These are phyloP conservation scores for Mesocricetus auratus DNA, from an alignment of 2,113 vertebrate species.

Conservation along the genomic window DNA sequence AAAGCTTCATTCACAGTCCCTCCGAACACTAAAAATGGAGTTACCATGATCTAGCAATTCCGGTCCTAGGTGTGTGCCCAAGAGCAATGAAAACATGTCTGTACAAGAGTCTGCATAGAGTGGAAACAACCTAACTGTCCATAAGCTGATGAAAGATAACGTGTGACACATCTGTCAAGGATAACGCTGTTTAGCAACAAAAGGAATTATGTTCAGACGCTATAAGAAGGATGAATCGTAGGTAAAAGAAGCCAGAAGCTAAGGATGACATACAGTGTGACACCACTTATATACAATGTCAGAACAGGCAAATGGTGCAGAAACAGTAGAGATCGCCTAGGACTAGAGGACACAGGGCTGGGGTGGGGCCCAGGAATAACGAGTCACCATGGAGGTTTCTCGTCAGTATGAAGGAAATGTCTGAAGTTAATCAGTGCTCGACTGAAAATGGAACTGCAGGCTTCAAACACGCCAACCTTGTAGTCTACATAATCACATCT, in stretches of 20 bases:
- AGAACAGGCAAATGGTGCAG: background rate
- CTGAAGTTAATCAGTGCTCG: constrained; percentile 32
- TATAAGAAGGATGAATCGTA: background rate
- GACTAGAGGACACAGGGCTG: background rate
- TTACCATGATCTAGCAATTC: background rate
- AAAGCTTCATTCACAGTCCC: background rate
- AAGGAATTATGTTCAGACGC: background rate
- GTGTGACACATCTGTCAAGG: background rate
- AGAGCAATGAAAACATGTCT: background rate
- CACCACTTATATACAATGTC: background rate
- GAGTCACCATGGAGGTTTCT: background rate
- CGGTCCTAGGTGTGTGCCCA: background rate
- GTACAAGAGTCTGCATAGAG: background rate
- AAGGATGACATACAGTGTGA: background rate
- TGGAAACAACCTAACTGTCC: background rate
- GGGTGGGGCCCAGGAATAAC: background rate
- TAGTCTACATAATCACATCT: background rate
- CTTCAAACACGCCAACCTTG: background rate
- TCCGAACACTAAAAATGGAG: constrained; percentile 17
- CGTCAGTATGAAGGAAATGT: constrained; percentile 22
- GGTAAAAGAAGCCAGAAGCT: constrained; percentile 10
- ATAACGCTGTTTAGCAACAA: background rate
- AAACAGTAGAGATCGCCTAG: background rate
- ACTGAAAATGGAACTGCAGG: background rate
- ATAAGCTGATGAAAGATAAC: background rate